Percentiles rank a stretch among this genome's conserved stretches.
Conservation (phyloP, 2,113 vertebrate species). For the Alethe diademata region DNA sequence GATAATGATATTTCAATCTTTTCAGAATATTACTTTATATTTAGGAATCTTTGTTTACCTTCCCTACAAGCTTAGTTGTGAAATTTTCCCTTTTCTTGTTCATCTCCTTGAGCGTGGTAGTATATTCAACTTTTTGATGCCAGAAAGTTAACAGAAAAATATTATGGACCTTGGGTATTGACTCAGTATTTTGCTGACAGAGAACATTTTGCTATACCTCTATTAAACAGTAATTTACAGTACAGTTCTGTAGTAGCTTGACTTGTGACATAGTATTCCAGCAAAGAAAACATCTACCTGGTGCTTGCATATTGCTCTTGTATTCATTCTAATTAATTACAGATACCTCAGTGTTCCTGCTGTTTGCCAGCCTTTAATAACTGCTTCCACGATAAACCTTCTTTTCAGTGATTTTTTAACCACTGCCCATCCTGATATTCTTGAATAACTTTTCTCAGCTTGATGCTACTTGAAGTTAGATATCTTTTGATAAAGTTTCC, state of each 20-base stretch:
- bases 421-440: neutral
- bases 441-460: neutral
- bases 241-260: neutral
- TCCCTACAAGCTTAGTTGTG: neutral
- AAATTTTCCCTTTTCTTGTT: neutral
- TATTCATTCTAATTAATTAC: neutral
- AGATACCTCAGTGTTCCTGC: neutral
- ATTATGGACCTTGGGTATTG: neutral
- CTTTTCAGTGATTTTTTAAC: neutral
- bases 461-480: neutral
- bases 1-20: neutral
- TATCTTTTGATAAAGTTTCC: neutral
- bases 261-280: neutral
- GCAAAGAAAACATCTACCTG: neutral
- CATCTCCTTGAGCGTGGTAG: neutral
- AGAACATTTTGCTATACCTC: neutral
- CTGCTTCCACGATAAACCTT: neutral
- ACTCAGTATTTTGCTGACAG: neutral
- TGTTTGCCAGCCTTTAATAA: neutral
- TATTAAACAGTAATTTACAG: neutral
- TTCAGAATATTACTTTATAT: neutral
- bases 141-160: neutral
- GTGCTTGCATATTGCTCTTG: neutral
- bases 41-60: neutral
- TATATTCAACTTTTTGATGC: neutral